Evolutionary conservation across 1,140 invertebrate genomes (phyloP).

Genomic region (Phocides pigmalion): DNA sequence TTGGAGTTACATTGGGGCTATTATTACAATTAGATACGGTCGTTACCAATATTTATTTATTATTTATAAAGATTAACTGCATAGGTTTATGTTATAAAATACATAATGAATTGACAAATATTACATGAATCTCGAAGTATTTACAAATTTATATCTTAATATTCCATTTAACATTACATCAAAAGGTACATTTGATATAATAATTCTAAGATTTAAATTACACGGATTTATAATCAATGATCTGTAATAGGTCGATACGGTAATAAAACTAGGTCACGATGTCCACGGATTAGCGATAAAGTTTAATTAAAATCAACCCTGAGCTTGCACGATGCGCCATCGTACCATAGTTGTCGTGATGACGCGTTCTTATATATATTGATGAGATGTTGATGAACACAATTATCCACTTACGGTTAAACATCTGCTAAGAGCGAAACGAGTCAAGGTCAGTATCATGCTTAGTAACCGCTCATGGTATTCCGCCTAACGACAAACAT

Average conservation of each 20-base stretch:
- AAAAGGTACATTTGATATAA: no score
- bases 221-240: neutral
- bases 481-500: slow-evolving; percentile 59
- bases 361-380: slow-evolving; percentile 56
- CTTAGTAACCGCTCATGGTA: slow-evolving; percentile 44
- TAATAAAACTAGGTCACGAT: slow-evolving; percentile 24
- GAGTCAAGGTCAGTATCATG: slow-evolving; percentile 63
- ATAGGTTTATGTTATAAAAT: no score
- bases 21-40: no score
- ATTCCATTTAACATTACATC: no score
- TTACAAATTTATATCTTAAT: no score
- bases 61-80: no score
- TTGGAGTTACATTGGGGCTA: no score
- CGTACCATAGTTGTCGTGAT: slow-evolving; percentile 43
- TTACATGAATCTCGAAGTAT: no score
- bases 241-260: slow-evolving; percentile 26
- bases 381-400: slow-evolving; percentile 49
- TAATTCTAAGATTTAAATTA: neutral
- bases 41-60: no score
- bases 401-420: slow-evolving; percentile 60
- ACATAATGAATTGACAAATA: no score
- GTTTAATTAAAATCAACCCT: slow-evolving; percentile 60
- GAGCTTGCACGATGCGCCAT: slow-evolving; percentile 52
- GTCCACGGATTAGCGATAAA: slow-evolving; percentile 45
- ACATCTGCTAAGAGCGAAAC: slow-evolving; percentile 51